Conservation (phyloP, 2,888 invertebrate genomes). For the Melanostoma mellinum region DNA sequence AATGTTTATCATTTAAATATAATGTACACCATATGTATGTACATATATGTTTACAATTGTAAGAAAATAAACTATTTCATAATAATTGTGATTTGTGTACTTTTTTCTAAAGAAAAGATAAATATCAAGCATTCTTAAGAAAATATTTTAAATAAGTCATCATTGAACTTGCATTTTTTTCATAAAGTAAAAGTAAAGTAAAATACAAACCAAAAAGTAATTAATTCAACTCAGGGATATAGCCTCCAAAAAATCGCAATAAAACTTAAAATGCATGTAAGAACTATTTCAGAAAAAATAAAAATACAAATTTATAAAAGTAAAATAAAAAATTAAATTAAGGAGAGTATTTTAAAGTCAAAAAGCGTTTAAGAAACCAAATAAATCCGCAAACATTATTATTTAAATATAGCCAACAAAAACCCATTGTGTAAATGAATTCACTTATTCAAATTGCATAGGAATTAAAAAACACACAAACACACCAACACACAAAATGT, state of each 20-base stretch:
- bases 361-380: conserved; percentile 73
- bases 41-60: conserved; percentile 31
- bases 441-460: conserved; percentile 70
- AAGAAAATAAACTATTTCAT: conserved; percentile 36
- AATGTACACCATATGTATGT: conserved; percentile 54
- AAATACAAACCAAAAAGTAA: conserved; percentile 79
- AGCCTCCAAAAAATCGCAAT: conserved; percentile 80
- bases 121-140: conserved; percentile 31
- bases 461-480: conserved; percentile 32
- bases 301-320: conserved; percentile 64
- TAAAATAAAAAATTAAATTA: conserved; percentile 45
- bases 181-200: conserved; percentile 71
- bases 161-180: conserved; percentile 65
- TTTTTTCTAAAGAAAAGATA: conserved; percentile 44
- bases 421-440: conserved; percentile 67
- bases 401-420: conserved; percentile 3
- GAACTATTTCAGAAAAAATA: conserved; percentile 28
- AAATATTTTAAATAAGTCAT: conserved; percentile 53
- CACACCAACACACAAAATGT: conserved; percentile 47
- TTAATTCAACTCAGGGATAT: conserved; percentile 82
- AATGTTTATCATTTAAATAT: conserved; percentile 20
- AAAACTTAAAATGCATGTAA: conserved; percentile 63
- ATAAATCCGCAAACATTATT: not conserved
- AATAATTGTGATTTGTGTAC: conserved; percentile 52
- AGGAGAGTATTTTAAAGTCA: not conserved